Base-by-base conservation (phyloP, 2,113 vertebrate species). In the Hoplias malabaricus region DNA sequence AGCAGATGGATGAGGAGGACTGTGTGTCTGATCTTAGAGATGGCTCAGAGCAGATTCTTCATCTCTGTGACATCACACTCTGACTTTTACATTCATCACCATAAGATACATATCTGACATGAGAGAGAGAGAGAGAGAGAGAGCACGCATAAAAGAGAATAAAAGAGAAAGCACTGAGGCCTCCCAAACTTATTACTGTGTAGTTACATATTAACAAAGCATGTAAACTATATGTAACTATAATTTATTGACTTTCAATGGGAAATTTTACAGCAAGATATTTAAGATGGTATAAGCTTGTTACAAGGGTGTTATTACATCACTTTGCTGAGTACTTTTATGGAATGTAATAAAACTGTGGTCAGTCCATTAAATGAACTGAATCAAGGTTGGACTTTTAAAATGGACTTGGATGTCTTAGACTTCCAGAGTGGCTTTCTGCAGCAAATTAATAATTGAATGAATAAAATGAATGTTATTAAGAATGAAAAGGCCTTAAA, bases 71-170 rank as follows among this genome's bases (percentile, higher is more conserved):
- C 63, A 68, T 82, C 82, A 85, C 70, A 83, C 86, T 86, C 62
- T 79, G 80, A 89, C 80, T 85, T 57, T 53, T 83, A 89, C 54
- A 84, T 83, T 19, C 31, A 88, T 80, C 82, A 88, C 86, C 4
- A 89, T 84, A 85, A 86, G 86, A 85, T 87, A 77, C 90, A 82
- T 46, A 87, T 81, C 77, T 89, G 79, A 84, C 86, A 70, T 81
- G 34, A 42, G 43, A 56, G 59, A 5, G 9, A 19, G 56, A 13
- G 42, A 46, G 42, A 16, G 42, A 46, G 42, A n/a, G n/a, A n/a
- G n/a, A n/a, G n/a, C n/a, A n/a, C n/a, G n/a, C n/a, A n/a, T n/a
- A n/a, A n/a, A 12, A 43, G 42, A 5, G 42, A 13, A 12, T 7
- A 67, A 59, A 65, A 57, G 29, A 54, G 23, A 56, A 70, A 63